A percentile compares a stretch with the other conserved stretches of the same genome.
Conservation (phyloP, 2,113 vertebrate species). For the Actenoides lindsayi region DNA sequence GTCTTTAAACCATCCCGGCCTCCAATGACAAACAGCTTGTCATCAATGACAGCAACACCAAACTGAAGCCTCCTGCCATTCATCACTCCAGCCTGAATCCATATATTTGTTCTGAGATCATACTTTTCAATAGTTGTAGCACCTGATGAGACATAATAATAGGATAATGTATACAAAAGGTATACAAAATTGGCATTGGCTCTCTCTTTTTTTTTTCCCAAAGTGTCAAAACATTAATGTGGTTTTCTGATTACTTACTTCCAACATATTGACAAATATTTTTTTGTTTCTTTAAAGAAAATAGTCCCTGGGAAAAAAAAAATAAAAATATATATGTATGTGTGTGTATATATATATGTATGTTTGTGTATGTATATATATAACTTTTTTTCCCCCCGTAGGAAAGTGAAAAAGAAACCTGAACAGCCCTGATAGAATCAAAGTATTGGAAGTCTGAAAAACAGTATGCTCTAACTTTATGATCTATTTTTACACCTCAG, state of each 20-base stretch:
- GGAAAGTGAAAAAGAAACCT: neutral
- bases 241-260: neutral
- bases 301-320: neutral
- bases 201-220: neutral
- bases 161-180: neutral
- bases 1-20: constrained; percentile 85
- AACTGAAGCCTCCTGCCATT: constrained; percentile 82
- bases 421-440: neutral
- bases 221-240: neutral
- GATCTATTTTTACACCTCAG: neutral
- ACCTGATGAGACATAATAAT: constrained; percentile 75
- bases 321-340: no score
- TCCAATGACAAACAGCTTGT: constrained; percentile 84
- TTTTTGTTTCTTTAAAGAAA: neutral
- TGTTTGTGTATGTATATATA: neutral
- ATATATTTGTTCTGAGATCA: constrained; percentile 83
- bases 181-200: neutral
- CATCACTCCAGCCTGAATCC: constrained; percentile 84
- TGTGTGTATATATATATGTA: no score
- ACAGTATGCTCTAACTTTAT: neutral
- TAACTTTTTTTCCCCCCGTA: neutral
- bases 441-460: neutral
- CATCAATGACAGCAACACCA: constrained; percentile 84
- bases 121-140: constrained; percentile 85
- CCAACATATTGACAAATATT: neutral